Evolutionary conservation across 1,140 invertebrate species (phyloP), one percentile per base, ranked within the genome.

Genomic region (Aphaenogaster ashmeadi): DNA sequence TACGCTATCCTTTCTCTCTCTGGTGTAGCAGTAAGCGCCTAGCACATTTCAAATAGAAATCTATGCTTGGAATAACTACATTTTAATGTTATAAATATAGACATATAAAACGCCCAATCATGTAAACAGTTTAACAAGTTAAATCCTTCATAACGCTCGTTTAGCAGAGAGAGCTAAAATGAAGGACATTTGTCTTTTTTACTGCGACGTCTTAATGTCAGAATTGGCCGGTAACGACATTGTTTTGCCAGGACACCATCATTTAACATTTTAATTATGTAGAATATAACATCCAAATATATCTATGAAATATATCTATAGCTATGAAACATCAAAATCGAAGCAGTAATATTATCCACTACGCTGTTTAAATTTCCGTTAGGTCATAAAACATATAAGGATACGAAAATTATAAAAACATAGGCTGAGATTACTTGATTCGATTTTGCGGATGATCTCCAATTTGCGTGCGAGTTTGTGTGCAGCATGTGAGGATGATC

Each of bases 41-140:
- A 75, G 54, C 38, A 41, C 18, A 75, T 75, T 75, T 75, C 54
- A 52, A 74, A 56, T 56, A 58, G n/a, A 41, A 44, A 75, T 75
- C 7, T 75, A 56, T 38, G n/a, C 36, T 56, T 41, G n/a, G 18
- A 56, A 21, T 54, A 56, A 3, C 18, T 60, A 44, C 2, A 21
- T 75, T 60, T 56, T 38, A 3, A 74, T 44, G 9, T 5, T 66
- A 50, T 52, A 52, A 60, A 41, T 7, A 1, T 60, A 58, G 13
- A 75, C 7, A 11, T 58, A 74, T 8, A 38, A 56, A 58, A 56
- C 5, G 6, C 1, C n/a, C n/a, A 58, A 58, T 27, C 13, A 41
- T 13, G 41, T 44, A 8, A 60, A 58, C 7, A 56, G 2, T 27
- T 13, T 56, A 41, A 58, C 2, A 56, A 47, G 4, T 3, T 66